Evolutionary conservation across 2,797 vertebrate species (phyloP).

Genomic region (Coluber constrictor): DNA sequence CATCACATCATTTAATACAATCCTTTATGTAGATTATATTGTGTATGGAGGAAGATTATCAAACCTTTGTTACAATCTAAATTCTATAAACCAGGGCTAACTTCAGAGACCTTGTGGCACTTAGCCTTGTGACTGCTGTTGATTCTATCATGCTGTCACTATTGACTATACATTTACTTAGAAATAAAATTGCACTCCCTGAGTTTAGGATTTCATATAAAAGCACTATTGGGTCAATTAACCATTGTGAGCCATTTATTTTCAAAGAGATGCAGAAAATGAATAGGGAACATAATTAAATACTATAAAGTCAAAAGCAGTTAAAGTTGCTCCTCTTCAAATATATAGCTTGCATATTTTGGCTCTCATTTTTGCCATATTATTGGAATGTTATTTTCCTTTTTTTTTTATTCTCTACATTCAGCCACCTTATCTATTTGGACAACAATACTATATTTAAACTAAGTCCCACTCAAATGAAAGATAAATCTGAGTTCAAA

Average conservation of each 20-base stretch:
- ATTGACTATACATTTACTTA: not conserved
- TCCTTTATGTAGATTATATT: not conserved
- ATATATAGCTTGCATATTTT: not conserved
- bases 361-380: not conserved
- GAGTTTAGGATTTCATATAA: not conserved
- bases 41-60: not conserved
- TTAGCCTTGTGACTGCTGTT: not conserved
- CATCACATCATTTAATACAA: not conserved
- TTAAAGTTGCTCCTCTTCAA: not conserved
- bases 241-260: not conserved
- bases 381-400: not conserved
- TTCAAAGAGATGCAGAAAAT: not conserved
- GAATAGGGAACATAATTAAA: not conserved
- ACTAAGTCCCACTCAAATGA: not conserved
- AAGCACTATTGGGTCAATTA: not conserved
- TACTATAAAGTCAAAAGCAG: not conserved
- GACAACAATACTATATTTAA: not conserved
- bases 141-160: not conserved
- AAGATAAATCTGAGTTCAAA: conserved; percentile 10
- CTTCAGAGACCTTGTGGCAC: not conserved
- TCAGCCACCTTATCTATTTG: conserved; percentile 4
- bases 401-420: not conserved
- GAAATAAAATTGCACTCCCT: not conserved
- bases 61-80: not conserved
- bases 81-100: not conserved